Base-by-base conservation (phyloP, 1,140 invertebrate genomes). In the Laupala kohalensis region DNA sequence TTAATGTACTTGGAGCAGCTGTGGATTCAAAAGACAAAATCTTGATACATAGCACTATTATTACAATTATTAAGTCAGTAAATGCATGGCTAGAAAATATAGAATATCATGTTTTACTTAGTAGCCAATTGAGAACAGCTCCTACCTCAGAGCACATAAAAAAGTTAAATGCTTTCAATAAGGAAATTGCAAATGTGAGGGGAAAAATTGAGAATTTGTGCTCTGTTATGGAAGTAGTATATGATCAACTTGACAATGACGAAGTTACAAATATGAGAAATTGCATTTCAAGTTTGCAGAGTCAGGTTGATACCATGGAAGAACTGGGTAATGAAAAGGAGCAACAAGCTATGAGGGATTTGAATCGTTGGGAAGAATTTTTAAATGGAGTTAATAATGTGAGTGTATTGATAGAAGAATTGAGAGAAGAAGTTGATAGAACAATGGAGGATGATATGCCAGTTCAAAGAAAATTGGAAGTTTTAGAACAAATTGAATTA, bases 41-140 rank as follows among this genome's bases (percentile, higher is more conserved):
- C 2, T 76, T 86, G 3, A 84, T 89, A 64, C 88, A 92, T 78
- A 87, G 86, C 75, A 89, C 84, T 65, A 82, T 92, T 6, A 86
- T 92, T 12, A 87, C 86, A 23, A 87, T 92, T 2, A 87, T 93
- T 27, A 89, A 92, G 78, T 91, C 86, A 0, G 89, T 94, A 6
- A 90, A 89, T 0, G 88, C 86, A 25, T 93, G 91, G 90, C 77
- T 94, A 53, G 90, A 93, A 81, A 91, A 87, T 25, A 91, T 93
- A 73, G 90, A 93, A 79, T 92, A 92, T 74, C 86, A 87, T 76
- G 88, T 93, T 9, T 88, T 90, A 72, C 75, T 86, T 9, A 84
- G 86, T 62, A 82, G 83, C 65, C 85, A 88, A 75, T 82, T 83
- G 6, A 81, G 81, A 70, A 80, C 85, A 30, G 83, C 83, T 29